Percentiles rank a stretch among this genome's conserved stretches.
These are phyloP conservation scores for Matsumurasca onukii DNA, from an alignment of 1,140 invertebrate species.

Conservation along the genomic window DNA sequence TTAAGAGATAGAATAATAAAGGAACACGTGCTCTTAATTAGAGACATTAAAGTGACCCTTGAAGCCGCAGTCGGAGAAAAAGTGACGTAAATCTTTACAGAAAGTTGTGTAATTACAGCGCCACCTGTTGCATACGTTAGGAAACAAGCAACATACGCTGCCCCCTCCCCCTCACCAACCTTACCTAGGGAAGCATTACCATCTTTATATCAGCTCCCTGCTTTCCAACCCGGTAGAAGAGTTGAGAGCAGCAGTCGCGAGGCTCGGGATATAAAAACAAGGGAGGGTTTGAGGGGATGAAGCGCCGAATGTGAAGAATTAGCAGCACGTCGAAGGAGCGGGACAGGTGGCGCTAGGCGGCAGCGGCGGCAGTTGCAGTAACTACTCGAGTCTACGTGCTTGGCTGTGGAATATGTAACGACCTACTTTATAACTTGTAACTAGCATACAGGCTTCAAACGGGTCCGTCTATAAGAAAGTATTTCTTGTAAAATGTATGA, in stretches of 20 bases:
- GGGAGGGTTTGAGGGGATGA: slow-evolving; percentile 19
- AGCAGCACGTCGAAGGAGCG: slow-evolving; percentile 20
- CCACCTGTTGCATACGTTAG: slow-evolving; percentile 6
- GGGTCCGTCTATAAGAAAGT: too few relatives aligned
- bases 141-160: neutral
- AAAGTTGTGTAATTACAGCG: neutral
- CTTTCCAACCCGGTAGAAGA: slow-evolving; percentile 25
- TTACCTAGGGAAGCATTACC: slow-evolving; percentile 30
- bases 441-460: too few relatives aligned
- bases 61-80: neutral
- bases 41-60: neutral
- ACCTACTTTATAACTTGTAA: too few relatives aligned
- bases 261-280: slow-evolving; percentile 30
- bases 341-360: slow-evolving; percentile 25
- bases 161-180: too few relatives aligned
- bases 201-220: slow-evolving; percentile 33
- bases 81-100: neutral
- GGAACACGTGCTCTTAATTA: slow-evolving; percentile 1
- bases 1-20: neutral
- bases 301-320: slow-evolving; percentile 26
- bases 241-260: slow-evolving; percentile 9
- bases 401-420: neutral
- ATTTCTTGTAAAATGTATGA: too few relatives aligned
- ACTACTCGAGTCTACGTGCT: neutral
- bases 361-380: neutral